Percentiles rank a stretch among this genome's conserved stretches.
These are phyloP conservation scores for Eleginops maclovinus DNA, from an alignment of 2,113 vertebrate species.

Conservation along the genomic window DNA sequence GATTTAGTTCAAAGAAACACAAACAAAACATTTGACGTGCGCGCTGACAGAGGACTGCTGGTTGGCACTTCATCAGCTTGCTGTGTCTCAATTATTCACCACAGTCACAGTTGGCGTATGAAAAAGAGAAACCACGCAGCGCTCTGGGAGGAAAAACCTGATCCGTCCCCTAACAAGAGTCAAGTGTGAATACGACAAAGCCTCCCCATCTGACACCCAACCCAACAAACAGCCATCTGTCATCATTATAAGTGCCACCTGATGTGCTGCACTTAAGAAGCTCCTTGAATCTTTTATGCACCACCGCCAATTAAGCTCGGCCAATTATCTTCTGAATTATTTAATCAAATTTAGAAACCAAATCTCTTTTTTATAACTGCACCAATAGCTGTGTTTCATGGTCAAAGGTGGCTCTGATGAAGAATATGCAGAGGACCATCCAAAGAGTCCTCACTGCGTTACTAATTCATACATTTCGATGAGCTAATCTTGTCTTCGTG, in stretches of 20 bases:
- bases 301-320: conserved; percentile 79
- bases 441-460: conserved; percentile 53
- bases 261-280: conserved; percentile 82
- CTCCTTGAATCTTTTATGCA: conserved; percentile 81
- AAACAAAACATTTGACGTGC: conserved; percentile 48
- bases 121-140: conserved; percentile 78
- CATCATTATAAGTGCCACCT: conserved; percentile 82
- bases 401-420: conserved; percentile 33
- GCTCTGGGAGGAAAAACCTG: conserved; percentile 76
- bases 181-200: conserved; percentile 83
- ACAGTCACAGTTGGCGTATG: conserved; percentile 63
- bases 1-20: conserved; percentile 52
- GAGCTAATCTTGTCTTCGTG: conserved; percentile 55
- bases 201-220: conserved; percentile 78
- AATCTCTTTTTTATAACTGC: conserved; percentile 71
- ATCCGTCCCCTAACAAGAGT: conserved; percentile 73
- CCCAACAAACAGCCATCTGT: conserved; percentile 82
- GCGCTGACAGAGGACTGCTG: conserved; percentile 21
- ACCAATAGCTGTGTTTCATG: conserved; percentile 56
- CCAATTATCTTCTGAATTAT: conserved; percentile 84
- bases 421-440: conserved; percentile 26
- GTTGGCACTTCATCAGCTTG: conserved; percentile 57
- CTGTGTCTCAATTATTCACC: conserved; percentile 78
- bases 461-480: conserved; percentile 74
- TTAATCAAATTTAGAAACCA: conserved; percentile 79